Evolutionary conservation across 2,797 vertebrate species (phyloP), one percentile per base, ranked within the genome.

Genomic region (Platyrinchus mystaceus): DNA sequence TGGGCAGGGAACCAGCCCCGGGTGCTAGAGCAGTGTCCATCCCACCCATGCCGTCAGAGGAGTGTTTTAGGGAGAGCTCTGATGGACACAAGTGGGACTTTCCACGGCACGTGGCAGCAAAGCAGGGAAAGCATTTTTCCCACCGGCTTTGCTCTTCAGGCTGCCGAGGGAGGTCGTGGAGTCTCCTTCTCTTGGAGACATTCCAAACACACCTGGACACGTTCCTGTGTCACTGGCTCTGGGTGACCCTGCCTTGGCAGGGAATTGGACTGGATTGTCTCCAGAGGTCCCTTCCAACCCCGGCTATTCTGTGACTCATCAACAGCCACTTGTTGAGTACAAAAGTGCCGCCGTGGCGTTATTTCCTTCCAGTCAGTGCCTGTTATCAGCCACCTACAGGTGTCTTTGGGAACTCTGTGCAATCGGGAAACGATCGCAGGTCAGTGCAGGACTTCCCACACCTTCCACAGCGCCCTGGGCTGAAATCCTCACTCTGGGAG

Each of bases 61-160:
- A 47, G 62, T 2, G 2, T 14, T 47, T 28, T 8, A 15, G 32
- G 24, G 53, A 32, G 44, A 17, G 24, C 5, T 46, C 14, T 23
- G 52, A 23, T 27, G n/a, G 14, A 37, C 24, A 7, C 39, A 4
- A 9, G 11, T 1, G 2, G 21, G 34, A 30, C 14, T 24, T 46
- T 46, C 15, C 30, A 12, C 1, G 2, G 19, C 59, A 28, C 22
- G 0, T 9, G 21, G 44, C 58, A 46, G 66, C 34, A 34, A 30
- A 58, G 58, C 1, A 18, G 8, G n/a, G 30, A 66, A 20, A 46
- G 26, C 22, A 16, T 22, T 49, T 84, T 44, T 7, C 27, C 53
- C 4, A 0, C 17, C 0, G 0, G 28, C 30, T 58, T 60, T 0
- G 1, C 49, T 71, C 8, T 8, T 36, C 22, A n/a, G 56, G 20